Evolutionary conservation across 2,888 invertebrate genomes (phyloP).

Genomic region (Leucophenga maculata): DNA sequence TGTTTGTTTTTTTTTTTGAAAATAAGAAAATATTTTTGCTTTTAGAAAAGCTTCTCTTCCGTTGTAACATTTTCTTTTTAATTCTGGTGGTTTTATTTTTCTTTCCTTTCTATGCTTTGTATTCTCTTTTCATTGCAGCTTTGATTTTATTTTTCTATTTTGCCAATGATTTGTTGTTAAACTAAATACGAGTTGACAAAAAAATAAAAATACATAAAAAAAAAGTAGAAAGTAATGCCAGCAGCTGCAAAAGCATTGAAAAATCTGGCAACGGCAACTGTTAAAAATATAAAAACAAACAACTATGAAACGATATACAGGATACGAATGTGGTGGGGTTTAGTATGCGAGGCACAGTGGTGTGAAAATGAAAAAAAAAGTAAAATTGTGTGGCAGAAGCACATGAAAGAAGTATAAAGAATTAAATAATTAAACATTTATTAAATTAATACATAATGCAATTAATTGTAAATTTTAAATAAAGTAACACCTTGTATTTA

Average conservation of each 20-base stretch:
- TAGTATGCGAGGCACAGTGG: too few relatives aligned
- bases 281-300: slow-evolving; percentile 40
- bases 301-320: slow-evolving; percentile 41
- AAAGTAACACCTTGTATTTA: too few relatives aligned
- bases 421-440: too few relatives aligned
- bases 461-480: too few relatives aligned
- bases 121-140: not conserved
- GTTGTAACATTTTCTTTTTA: slow-evolving; percentile 56
- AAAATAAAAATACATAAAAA: too few relatives aligned
- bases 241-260: slow-evolving; percentile 10
- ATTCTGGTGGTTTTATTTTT: not conserved
- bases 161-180: slow-evolving; percentile 63
- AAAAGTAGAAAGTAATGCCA: not conserved
- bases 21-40: too few relatives aligned
- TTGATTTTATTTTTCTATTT: slow-evolving; percentile 18
- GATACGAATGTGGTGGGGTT: slow-evolving; percentile 31
- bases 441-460: too few relatives aligned
- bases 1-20: too few relatives aligned
- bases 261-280: slow-evolving; percentile 18
- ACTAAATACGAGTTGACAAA: slow-evolving; percentile 63
- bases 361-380: too few relatives aligned
- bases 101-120: not conserved
- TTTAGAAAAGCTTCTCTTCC: slow-evolving; percentile 39
- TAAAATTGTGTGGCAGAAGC: too few relatives aligned
- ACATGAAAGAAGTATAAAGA: too few relatives aligned